These are phyloP conservation scores for Cryptocephalus primarius DNA, from an alignment of 2,888 invertebrate genomes.

Conservation along the genomic window DNA sequence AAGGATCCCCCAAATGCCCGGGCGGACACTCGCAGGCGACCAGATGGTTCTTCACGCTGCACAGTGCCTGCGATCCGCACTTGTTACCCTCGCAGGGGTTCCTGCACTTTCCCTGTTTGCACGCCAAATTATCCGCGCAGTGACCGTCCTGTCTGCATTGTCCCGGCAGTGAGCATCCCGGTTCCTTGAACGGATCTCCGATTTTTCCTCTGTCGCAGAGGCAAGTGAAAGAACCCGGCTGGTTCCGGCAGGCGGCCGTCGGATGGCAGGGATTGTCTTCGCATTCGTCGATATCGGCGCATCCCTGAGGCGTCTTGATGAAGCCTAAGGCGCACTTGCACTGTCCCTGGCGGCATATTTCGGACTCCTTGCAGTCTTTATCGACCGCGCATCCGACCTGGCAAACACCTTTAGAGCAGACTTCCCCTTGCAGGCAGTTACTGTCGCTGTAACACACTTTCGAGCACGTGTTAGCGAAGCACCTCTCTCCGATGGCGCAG, in stretches of 20 bases:
- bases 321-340: constrained; percentile 74
- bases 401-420: constrained; percentile 71
- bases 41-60: constrained; percentile 60
- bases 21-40: constrained; percentile 68
- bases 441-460: constrained; percentile 84
- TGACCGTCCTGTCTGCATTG: constrained; percentile 65
- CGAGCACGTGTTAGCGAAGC: constrained; percentile 64
- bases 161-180: constrained; percentile 68
- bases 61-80: constrained; percentile 70
- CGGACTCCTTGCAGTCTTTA: constrained; percentile 66
- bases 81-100: constrained; percentile 65
- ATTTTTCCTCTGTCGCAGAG: constrained; percentile 68
- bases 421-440: constrained; percentile 82
- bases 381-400: constrained; percentile 73
- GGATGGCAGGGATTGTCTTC: constrained; percentile 66
- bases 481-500: constrained; percentile 79
- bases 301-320: constrained; percentile 59
- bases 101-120: constrained; percentile 64
- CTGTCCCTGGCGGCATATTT: constrained; percentile 62
- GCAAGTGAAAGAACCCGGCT: constrained; percentile 71
- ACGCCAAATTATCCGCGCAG: constrained; percentile 65
- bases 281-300: constrained; percentile 78
- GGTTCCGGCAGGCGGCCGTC: constrained; percentile 68
- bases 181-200: constrained; percentile 57
- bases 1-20: constrained; percentile 73